Percentiles rank a stretch among this genome's conserved stretches.
Conservation (phyloP, 2,888 invertebrate species). For the Thumatha senex region DNA sequence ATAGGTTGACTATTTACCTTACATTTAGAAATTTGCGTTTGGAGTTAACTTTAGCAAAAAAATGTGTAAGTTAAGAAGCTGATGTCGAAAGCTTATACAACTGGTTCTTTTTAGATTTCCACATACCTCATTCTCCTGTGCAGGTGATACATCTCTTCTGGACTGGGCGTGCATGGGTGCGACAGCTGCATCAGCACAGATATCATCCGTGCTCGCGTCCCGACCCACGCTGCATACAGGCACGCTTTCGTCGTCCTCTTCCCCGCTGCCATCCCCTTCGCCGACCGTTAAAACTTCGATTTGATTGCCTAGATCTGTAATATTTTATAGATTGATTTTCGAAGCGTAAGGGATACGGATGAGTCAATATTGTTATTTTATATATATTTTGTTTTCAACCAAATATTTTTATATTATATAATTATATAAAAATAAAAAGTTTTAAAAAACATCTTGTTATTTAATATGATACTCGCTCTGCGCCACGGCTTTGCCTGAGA, state of each 20-base stretch:
- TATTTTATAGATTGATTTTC: background rate
- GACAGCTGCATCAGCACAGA: constrained; percentile 76
- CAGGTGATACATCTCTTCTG: constrained; percentile 59
- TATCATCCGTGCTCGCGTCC: constrained; percentile 74
- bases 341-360: background rate
- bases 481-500: no score
- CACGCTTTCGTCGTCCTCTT: constrained; percentile 73
- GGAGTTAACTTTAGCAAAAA: no score
- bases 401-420: no score
- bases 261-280: constrained; percentile 65
- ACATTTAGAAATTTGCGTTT: no score
- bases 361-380: background rate
- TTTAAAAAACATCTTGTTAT: no score
- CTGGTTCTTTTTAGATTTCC: no score
- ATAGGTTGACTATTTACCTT: no score
- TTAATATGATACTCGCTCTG: no score
- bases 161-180: constrained; percentile 61
- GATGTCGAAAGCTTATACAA: no score
- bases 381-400: no score
- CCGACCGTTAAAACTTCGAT: constrained; percentile 78
- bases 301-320: constrained; percentile 76
- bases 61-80: no score
- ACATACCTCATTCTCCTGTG: constrained; percentile 53
- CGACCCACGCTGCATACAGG: constrained; percentile 70
- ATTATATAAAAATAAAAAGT: no score